Percentiles rank a stretch among this genome's conserved stretches.
These are phyloP conservation scores for Mythimna loreyi DNA, from an alignment of 2,888 invertebrate species.

Conservation along the genomic window DNA sequence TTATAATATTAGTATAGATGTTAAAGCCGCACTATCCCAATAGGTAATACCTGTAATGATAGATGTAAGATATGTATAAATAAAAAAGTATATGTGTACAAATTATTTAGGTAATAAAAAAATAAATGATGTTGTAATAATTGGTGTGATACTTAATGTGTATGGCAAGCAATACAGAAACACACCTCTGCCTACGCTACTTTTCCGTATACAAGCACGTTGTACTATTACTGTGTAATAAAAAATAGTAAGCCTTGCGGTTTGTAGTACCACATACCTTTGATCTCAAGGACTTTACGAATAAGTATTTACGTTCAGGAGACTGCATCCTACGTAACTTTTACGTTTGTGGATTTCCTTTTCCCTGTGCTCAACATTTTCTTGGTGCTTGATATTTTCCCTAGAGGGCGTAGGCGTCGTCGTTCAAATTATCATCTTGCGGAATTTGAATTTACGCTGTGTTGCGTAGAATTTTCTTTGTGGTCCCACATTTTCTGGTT, in stretches of 20 bases:
- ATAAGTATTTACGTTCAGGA: conserved; percentile 8
- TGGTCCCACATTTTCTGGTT: not conserved
- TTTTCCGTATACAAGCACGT: not conserved
- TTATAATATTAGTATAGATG: no score
- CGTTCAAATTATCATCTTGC: conserved; percentile 25
- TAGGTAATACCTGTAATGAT: no score
- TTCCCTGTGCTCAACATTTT: not conserved
- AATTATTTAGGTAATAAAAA: no score
- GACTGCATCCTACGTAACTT: not conserved
- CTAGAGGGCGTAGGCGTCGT: conserved; percentile 24
- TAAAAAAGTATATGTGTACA: no score
- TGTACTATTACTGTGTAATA: not conserved
- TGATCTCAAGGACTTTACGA: conserved; percentile 3
- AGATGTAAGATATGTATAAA: no score
- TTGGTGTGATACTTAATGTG: not conserved
- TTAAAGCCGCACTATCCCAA: no score
- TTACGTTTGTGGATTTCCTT: not conserved
- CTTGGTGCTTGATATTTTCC: conserved; percentile 8
- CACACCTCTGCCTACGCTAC: not conserved
- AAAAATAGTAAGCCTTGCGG: not conserved
- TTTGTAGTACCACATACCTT: conserved; percentile 3
- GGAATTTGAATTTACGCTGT: conserved; percentile 9
- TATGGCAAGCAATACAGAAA: no score
- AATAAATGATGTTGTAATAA: not conserved
- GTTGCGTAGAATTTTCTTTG: conserved; percentile 10